These are phyloP conservation scores for Zaprionus kolodkinae DNA, from an alignment of 1,140 invertebrate genomes.

Conservation along the genomic window DNA sequence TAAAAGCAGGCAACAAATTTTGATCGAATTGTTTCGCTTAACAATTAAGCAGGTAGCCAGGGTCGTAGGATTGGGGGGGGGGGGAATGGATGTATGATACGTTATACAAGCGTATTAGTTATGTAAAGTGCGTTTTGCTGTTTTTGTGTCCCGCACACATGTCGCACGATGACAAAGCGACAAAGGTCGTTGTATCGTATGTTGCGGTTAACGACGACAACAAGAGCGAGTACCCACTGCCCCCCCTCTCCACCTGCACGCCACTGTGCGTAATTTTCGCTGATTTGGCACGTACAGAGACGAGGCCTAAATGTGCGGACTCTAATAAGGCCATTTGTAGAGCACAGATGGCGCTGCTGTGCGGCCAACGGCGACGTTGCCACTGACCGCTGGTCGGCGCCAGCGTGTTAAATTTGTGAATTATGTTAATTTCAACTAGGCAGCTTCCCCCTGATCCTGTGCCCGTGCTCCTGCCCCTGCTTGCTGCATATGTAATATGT, in stretches of 20 bases:
- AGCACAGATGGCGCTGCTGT: slow-evolving; percentile 59
- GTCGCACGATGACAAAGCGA: not conserved
- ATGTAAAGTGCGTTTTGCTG: slow-evolving; percentile 73
- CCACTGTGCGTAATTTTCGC: slow-evolving; percentile 46
- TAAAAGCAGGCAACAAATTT: not conserved
- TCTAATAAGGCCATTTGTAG: slow-evolving; percentile 59
- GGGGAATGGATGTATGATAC: too few relatives aligned
- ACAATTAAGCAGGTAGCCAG: not conserved
- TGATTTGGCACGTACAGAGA: slow-evolving; percentile 75
- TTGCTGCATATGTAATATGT: slow-evolving; percentile 53
- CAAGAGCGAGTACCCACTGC: not conserved
- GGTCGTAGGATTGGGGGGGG: too few relatives aligned
- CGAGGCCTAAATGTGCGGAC: slow-evolving; percentile 44
- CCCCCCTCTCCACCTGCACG: not conserved
- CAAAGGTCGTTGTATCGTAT: not conserved
- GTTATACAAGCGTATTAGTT: slow-evolving; percentile 47
- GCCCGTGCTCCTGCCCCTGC: not conserved
- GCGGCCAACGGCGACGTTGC: not conserved
- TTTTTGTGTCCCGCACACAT: slow-evolving; percentile 18
- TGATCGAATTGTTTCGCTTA: not conserved
- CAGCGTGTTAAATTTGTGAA: slow-evolving; percentile 76
- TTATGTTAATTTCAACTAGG: slow-evolving; percentile 67
- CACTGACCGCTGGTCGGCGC: slow-evolving; percentile 54
- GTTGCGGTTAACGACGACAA: slow-evolving; percentile 27
- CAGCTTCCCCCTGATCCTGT: not conserved